These are phyloP conservation scores for Condylura cristata DNA, from an alignment of 2,113 vertebrate species.

Conservation along the genomic window DNA sequence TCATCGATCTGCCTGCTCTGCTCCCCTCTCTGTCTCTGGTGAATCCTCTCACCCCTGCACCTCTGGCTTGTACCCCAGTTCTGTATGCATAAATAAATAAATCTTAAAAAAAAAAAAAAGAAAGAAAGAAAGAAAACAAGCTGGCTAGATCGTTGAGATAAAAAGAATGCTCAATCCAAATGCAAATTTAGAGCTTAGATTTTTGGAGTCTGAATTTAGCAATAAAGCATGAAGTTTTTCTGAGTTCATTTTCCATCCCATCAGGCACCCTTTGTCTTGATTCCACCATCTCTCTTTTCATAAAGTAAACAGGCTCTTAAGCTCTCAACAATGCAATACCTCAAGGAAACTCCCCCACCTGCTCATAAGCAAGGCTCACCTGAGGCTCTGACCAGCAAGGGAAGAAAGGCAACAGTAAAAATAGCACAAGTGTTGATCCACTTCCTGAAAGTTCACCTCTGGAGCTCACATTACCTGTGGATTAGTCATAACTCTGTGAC, in stretches of 20 bases:
- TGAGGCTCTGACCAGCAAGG: conserved; percentile 65
- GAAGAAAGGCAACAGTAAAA: conserved; percentile 73
- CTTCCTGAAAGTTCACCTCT: conserved; percentile 70
- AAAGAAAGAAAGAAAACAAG: too few relatives aligned
- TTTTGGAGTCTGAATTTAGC: not conserved
- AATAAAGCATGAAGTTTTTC: not conserved
- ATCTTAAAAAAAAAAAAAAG: too few relatives aligned
- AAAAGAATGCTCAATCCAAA: not conserved
- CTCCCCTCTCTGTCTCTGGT: too few relatives aligned
- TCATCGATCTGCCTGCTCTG: too few relatives aligned
- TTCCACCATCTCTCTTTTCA: conserved; percentile 14
- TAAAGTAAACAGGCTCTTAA: not conserved
- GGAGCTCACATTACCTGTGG: conserved; percentile 50
- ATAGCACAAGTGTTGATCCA: conserved; percentile 73
- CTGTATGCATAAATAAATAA: too few relatives aligned
- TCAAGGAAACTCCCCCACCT: conserved; percentile 38
- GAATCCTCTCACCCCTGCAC: too few relatives aligned
- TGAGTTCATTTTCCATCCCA: not conserved
- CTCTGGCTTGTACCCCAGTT: too few relatives aligned
- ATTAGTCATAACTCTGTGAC: conserved; percentile 54
- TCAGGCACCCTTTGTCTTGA: not conserved
- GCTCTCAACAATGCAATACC: not conserved
- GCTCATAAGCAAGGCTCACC: conserved; percentile 63
- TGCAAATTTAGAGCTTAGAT: too few relatives aligned
- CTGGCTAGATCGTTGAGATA: not conserved